Conservation (phyloP, 2,888 invertebrate species). For the Diloba caeruleocephala region DNA sequence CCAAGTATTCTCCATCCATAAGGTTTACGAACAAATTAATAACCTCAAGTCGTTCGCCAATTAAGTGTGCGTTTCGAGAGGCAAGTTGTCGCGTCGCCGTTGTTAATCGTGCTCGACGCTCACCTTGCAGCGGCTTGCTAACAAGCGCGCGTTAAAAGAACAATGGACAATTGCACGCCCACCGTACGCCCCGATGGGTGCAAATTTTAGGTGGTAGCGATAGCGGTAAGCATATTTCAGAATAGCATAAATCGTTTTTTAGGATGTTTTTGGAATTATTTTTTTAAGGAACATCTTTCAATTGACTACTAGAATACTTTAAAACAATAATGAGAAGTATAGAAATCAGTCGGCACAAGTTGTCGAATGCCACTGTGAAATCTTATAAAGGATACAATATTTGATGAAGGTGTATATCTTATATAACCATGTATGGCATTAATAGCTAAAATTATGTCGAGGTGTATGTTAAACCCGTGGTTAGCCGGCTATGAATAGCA, state of each 20-base stretch:
- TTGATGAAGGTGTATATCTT: no score
- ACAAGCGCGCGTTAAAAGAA: slow-evolving; percentile 88
- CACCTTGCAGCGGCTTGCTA: slow-evolving; percentile 75
- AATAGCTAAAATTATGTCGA: no score
- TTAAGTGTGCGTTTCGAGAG: slow-evolving; percentile 53
- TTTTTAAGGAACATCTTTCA: no score
- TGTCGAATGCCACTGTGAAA: no score
- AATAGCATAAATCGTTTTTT: neutral
- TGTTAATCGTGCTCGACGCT: slow-evolving; percentile 69
- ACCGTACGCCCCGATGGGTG: slow-evolving; percentile 43
- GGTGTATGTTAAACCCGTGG: no score
- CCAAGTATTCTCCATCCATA: neutral
- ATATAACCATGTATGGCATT: no score
- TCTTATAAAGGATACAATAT: no score
- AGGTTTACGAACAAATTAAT: slow-evolving; percentile 37
- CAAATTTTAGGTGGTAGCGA: slow-evolving; percentile 23
- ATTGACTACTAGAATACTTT: no score
- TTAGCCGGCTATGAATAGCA: no score
- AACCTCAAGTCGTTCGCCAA: slow-evolving; percentile 49
- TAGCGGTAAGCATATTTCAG: neutral
- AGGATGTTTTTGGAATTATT: no score
- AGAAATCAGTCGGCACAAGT: no score
- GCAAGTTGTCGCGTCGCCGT: slow-evolving; percentile 50
- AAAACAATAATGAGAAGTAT: no score
- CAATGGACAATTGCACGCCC: slow-evolving; percentile 83